Percentiles rank a stretch among this genome's conserved stretches.
These are phyloP conservation scores for Bedellia somnulentella DNA, from an alignment of 2,888 invertebrate species.

Conservation along the genomic window DNA sequence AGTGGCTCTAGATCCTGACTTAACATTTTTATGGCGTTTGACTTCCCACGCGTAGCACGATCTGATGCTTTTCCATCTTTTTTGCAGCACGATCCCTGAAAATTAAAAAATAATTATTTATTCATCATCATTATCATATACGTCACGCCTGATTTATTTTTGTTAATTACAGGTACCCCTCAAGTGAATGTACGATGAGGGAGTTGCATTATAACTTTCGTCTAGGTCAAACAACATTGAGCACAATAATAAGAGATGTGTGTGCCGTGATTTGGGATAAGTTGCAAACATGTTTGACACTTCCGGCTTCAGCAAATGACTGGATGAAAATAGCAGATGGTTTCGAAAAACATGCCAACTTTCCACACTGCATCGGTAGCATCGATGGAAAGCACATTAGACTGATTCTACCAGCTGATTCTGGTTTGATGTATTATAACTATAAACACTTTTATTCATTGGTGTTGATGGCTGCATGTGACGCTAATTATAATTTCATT, in stretches of 20 bases:
- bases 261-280: slow-evolving; percentile 12
- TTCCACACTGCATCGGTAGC: slow-evolving; percentile 16
- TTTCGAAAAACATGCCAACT: slow-evolving; percentile 14
- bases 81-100: slow-evolving; percentile 12
- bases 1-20: slow-evolving; percentile 10
- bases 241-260: slow-evolving; percentile 11
- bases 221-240: slow-evolving; percentile 12
- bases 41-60: slow-evolving; percentile 13
- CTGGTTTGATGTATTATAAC: slow-evolving; percentile 14
- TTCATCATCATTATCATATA: slow-evolving; percentile 5
- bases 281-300: slow-evolving; percentile 9
- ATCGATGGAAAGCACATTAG: too few relatives aligned
- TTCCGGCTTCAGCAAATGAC: slow-evolving; percentile 7
- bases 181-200: slow-evolving; percentile 6
- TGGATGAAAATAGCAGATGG: slow-evolving; percentile 13
- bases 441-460: slow-evolving; percentile 14
- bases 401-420: slow-evolving; percentile 11
- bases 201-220: slow-evolving; percentile 9
- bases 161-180: slow-evolving; percentile 9
- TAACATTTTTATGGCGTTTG: slow-evolving; percentile 11
- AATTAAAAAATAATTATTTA: slow-evolving; percentile 9
- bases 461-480: slow-evolving; percentile 12
- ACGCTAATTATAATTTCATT: slow-evolving; percentile 13
- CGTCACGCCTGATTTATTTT: slow-evolving; percentile 4
- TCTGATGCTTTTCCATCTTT: slow-evolving; percentile 14